These are phyloP conservation scores for Acheta domesticus DNA, from an alignment of 2,888 invertebrate genomes.

Conservation along the genomic window DNA sequence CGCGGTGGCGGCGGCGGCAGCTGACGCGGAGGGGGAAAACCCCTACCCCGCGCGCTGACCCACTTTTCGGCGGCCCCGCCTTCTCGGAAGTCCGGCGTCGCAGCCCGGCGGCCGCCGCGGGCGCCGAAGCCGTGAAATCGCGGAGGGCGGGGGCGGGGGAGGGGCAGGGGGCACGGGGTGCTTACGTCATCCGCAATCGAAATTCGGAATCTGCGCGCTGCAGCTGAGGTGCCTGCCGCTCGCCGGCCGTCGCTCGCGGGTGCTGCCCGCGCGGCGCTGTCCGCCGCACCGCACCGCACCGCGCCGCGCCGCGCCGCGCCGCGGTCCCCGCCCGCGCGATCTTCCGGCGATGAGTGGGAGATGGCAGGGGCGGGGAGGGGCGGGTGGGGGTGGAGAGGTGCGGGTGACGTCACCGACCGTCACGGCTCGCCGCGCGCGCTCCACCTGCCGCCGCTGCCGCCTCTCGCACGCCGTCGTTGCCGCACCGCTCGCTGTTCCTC, in stretches of 20 bases:
- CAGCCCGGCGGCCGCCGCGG: background rate
- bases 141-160: background rate
- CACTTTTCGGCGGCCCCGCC: background rate
- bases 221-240: too few species aligned
- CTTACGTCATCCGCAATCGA: too few species aligned
- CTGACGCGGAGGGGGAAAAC: background rate
- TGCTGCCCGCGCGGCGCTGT: too few species aligned
- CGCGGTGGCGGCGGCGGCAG: background rate
- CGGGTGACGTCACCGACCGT: background rate
- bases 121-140: background rate
- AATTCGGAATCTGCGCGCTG: too few species aligned
- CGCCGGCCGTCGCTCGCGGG: too few species aligned
- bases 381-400: background rate
- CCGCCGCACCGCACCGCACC: too few species aligned
- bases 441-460: too few species aligned
- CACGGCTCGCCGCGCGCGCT: background rate
- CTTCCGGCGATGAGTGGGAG: background rate
- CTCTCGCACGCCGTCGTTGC: too few species aligned
- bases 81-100: slow-evolving; percentile 18
- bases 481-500: too few species aligned
- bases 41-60: background rate
- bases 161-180: background rate
- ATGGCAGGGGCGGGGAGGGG: background rate
- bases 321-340: too few species aligned
- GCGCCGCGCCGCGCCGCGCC: too few species aligned